These are phyloP conservation scores for Hephaestus fuliginosus DNA, from an alignment of 2,797 vertebrate genomes.

Conservation along the genomic window DNA sequence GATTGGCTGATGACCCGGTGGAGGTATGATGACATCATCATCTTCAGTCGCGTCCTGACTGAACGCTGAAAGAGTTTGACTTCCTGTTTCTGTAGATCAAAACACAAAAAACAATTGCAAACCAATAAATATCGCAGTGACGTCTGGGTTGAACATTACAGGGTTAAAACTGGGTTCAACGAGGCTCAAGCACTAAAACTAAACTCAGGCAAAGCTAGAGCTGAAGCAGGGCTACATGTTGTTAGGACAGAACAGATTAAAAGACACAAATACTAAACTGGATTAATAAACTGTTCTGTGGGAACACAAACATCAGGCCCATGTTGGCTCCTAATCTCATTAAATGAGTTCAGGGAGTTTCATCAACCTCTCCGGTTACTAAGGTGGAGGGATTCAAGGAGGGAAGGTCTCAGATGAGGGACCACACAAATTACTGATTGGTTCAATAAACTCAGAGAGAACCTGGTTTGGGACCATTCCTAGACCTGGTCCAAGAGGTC, in stretches of 20 bases:
- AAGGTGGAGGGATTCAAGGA: neutral
- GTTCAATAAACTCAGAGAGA: neutral
- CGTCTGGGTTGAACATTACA: neutral
- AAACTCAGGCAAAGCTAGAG: no score
- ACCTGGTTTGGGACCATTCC: neutral
- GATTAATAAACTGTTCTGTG: neutral
- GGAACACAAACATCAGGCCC: neutral
- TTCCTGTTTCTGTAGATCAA: conserved; percentile 80
- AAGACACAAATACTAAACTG: neutral
- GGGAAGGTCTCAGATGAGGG: neutral
- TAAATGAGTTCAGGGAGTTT: neutral
- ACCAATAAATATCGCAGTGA: neutral
- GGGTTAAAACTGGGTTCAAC: neutral
- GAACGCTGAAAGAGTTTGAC: conserved; percentile 85
- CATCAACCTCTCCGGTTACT: neutral
- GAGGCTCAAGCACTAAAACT: neutral
- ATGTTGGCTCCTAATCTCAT: neutral
- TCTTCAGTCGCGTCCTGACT: conserved; percentile 82
- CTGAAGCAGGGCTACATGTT: neutral
- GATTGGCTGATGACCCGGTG: conserved; percentile 43
- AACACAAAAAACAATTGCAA: neutral
- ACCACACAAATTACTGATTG: neutral
- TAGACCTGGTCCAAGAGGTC: neutral
- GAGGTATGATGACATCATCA: conserved; percentile 39
- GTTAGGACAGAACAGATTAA: neutral